Conservation (phyloP, 2,113 vertebrate species). For the Casuarius casuarius region DNA sequence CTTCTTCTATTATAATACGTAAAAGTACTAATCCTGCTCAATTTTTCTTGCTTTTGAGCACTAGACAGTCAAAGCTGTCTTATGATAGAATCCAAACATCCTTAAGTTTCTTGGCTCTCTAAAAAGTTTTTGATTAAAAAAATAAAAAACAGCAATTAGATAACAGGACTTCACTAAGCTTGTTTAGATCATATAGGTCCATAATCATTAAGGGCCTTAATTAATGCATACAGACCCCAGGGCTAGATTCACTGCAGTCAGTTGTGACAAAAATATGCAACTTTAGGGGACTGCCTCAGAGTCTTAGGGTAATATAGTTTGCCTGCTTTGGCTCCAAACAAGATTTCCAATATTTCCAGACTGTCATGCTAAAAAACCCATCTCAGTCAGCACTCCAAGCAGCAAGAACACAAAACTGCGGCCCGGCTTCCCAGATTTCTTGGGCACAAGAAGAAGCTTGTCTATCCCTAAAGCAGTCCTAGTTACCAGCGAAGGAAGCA, state of each 20-base stretch:
- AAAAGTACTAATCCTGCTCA: not conserved
- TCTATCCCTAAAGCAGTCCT: slow-evolving; percentile 21
- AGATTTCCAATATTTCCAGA: not conserved
- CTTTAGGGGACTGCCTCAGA: not conserved
- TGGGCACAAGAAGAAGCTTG: slow-evolving; percentile 3
- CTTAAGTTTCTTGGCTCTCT: not conserved
- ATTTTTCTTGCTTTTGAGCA: not conserved
- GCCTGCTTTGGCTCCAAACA: not conserved
- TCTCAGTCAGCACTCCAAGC: not conserved
- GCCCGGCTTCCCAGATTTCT: not conserved
- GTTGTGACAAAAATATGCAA: not conserved
- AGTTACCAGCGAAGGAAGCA: accelerated
- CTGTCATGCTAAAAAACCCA: not conserved
- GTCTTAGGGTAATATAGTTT: not conserved
- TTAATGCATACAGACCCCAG: not conserved
- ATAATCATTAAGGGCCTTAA: not conserved
- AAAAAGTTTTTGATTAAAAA: not conserved
- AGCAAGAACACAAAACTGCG: not conserved
- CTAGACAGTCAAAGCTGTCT: not conserved
- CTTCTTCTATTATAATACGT: not conserved
- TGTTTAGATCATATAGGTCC: not conserved
- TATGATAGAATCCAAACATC: not conserved
- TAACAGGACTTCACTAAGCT: not conserved
- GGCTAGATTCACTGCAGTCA: not conserved
- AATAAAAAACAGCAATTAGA: not conserved